phyloP scores from a whole-genome alignment of 2,113 vertebrate species.

The Anolis carolinensis region DNA sequence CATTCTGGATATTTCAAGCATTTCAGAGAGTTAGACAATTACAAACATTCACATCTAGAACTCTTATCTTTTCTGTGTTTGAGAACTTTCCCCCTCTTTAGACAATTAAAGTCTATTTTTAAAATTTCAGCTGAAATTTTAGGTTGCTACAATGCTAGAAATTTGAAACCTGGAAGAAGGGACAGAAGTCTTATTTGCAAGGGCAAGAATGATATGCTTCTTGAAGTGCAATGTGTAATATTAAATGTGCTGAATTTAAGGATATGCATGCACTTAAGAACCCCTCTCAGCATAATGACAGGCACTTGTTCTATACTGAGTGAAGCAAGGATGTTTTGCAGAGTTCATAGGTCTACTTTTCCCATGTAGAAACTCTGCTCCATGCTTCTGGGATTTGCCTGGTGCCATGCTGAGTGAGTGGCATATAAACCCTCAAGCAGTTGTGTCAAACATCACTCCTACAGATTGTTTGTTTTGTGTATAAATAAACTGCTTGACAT shows the following conservation, averaged over 20 bases:
- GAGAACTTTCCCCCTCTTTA: no score
- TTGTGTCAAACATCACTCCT: not conserved
- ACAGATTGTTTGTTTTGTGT: constrained; percentile 3
- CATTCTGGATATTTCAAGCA: no score
- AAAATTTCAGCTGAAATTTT: no score
- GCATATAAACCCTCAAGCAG: not conserved
- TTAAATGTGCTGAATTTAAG: not conserved
- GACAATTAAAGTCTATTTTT: no score
- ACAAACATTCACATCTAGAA: no score
- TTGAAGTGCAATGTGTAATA: not conserved
- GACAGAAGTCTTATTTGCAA: not conserved
- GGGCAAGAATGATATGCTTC: no score
- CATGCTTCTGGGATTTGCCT: not conserved
- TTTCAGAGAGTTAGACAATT: no score
- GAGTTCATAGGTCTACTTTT: no score
- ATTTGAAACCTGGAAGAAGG: no score
- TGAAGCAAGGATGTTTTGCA: not conserved
- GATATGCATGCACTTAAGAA: not conserved
- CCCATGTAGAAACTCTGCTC: no score
- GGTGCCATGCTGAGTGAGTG: not conserved
- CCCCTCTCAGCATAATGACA: not conserved
- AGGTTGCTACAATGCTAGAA: no score
- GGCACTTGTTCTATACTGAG: not conserved
- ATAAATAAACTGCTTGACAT: not conserved
- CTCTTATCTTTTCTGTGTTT: no score